phyloP scores from a whole-genome alignment of 2,888 invertebrate genomes.

The Desoria tigrina region DNA sequence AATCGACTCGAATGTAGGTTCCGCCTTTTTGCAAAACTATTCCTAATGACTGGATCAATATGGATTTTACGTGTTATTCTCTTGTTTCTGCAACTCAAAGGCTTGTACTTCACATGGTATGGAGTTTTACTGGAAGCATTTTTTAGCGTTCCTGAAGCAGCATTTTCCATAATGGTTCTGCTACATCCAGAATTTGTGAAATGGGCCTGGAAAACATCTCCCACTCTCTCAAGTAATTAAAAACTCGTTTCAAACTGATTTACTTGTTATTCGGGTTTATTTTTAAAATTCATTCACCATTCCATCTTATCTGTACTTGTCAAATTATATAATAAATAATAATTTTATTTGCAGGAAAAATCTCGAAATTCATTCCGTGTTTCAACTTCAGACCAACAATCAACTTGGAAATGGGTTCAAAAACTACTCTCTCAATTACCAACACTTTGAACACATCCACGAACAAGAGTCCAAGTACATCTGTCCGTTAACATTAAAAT shows the following conservation, averaged over 20 bases:
- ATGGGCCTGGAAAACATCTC: constrained; percentile 31
- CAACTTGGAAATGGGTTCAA: too few relatives aligned
- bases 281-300: too few relatives aligned
- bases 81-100: constrained; percentile 31
- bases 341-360: background rate
- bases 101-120: constrained; percentile 39
- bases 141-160: constrained; percentile 40
- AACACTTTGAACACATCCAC: too few relatives aligned
- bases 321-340: too few relatives aligned
- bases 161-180: constrained; percentile 36
- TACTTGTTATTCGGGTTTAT: too few relatives aligned
- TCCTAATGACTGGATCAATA: constrained; percentile 38
- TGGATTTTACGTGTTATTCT: constrained; percentile 37
- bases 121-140: constrained; percentile 32
- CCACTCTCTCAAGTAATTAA: constrained; percentile 28
- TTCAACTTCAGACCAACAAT: background rate
- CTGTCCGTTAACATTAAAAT: too few relatives aligned
- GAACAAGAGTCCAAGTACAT: too few relatives aligned
- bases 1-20: constrained; percentile 24
- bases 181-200: constrained; percentile 35
- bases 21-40: constrained; percentile 37
- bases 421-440: too few relatives aligned
- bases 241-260: too few relatives aligned
- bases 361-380: background rate
- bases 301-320: too few relatives aligned